Evolutionary conservation across 2,797 vertebrate genomes (phyloP).

Genomic region (Halcyon badia): DNA sequence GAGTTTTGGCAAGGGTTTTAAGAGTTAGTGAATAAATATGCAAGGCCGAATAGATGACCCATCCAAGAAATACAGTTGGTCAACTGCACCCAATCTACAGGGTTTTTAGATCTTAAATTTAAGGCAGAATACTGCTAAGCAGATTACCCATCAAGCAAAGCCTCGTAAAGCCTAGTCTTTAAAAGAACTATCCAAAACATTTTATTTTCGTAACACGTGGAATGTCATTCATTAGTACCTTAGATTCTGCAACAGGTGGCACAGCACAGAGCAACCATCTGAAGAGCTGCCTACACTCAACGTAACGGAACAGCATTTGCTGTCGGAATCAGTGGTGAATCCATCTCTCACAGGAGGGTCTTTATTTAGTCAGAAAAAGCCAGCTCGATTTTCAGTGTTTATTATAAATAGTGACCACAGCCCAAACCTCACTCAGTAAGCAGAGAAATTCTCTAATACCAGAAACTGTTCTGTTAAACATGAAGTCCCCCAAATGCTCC

Average conservation of each 20-base stretch:
- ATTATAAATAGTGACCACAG: neutral
- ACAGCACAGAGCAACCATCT: neutral
- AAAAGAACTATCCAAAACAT: neutral
- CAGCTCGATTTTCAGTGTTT: neutral
- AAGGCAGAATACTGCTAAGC: neutral
- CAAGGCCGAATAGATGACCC: neutral
- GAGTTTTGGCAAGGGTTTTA: neutral
- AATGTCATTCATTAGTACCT: neutral
- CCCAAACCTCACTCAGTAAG: neutral
- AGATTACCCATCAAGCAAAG: neutral
- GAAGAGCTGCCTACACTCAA: neutral
- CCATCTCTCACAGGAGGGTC: neutral
- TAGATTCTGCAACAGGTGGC: neutral
- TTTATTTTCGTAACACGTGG: fast-evolving
- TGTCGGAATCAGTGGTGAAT: neutral
- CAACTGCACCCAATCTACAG: neutral
- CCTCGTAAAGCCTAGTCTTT: neutral
- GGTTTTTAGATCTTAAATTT: neutral
- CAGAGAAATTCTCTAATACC: neutral
- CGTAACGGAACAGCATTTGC: neutral
- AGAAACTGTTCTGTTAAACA: neutral
- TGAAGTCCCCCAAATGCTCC: neutral
- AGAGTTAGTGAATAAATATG: neutral
- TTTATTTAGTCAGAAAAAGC: neutral
- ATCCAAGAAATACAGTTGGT: neutral